Conservation (phyloP, 2,797 vertebrate species). For the Heliangelus exortis region DNA sequence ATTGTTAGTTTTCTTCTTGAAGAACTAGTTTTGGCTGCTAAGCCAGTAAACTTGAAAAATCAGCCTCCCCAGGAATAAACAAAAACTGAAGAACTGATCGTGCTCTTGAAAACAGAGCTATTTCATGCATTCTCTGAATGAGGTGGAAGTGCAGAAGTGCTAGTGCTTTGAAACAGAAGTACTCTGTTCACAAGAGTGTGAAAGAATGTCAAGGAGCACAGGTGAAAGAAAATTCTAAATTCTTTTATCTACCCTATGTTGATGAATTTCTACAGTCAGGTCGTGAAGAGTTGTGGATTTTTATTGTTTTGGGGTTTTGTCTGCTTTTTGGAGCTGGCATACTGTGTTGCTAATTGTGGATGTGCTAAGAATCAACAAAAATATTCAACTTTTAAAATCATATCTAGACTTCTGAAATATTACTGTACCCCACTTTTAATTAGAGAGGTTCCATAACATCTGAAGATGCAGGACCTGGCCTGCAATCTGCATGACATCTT, state of each 20-base stretch:
- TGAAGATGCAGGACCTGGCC: not conserved
- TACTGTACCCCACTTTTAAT: not conserved
- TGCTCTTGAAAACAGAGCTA: not conserved
- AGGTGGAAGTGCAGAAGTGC: not conserved
- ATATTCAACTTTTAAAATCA: not conserved
- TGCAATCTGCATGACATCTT: not conserved
- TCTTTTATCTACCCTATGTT: not conserved
- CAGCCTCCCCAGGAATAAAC: not conserved
- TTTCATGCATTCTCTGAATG: not conserved
- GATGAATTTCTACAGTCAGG: not conserved
- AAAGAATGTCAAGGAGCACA: not conserved
- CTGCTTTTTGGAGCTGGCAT: not conserved
- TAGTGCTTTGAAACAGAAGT: not conserved
- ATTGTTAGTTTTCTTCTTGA: not conserved
- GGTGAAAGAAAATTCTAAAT: not conserved
- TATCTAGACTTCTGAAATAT: not conserved
- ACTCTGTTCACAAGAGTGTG: not conserved
- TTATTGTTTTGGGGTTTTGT: not conserved
- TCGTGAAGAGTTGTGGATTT: not conserved
- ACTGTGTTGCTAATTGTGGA: not conserved
- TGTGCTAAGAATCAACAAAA: not conserved
- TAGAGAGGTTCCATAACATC: not conserved
- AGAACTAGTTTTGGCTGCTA: not conserved
- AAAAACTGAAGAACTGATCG: not conserved
- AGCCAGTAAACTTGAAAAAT: not conserved